Conservation (phyloP, 2,113 vertebrate genomes). For the Semicossyphus pulcher region DNA sequence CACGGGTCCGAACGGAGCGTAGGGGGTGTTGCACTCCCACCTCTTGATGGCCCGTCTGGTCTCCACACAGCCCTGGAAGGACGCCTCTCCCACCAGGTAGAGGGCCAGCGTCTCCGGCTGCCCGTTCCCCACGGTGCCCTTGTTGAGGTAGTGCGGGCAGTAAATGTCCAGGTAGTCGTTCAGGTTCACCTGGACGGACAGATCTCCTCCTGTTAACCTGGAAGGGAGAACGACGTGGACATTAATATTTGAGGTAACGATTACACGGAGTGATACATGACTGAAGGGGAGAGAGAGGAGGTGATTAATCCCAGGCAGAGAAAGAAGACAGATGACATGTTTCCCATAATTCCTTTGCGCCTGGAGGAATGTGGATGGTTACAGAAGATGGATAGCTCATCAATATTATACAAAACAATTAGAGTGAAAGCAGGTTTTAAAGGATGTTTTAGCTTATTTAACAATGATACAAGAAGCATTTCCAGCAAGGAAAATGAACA, state of each 20-base stretch:
- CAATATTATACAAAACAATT: conserved; percentile 50
- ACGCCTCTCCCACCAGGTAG: conserved; percentile 91
- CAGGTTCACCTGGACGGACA: conserved; percentile 92
- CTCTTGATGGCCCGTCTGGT: conserved; percentile 91
- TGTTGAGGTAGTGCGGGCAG: conserved; percentile 89
- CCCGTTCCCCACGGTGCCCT: conserved; percentile 36
- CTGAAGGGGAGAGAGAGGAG: background rate
- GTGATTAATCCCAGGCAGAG: conserved; percentile 39
- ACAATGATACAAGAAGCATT: conserved; percentile 12
- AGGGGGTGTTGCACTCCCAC: conserved; percentile 95
- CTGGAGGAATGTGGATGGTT: conserved; percentile 31
- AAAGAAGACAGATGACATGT: conserved; percentile 37
- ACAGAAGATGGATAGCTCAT: conserved; percentile 46
- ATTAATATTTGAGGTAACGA: conserved; percentile 51
- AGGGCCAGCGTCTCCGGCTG: conserved; percentile 90
- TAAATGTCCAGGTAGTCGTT: conserved; percentile 98
- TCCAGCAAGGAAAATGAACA: conserved; percentile 11
- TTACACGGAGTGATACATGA: conserved; percentile 24
- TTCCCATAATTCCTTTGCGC: conserved; percentile 41
- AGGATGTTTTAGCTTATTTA: conserved; percentile 17
- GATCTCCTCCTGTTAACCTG: conserved; percentile 91
- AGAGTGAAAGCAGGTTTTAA: conserved; percentile 23
- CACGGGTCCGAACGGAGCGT: conserved; percentile 90
- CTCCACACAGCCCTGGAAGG: conserved; percentile 91
- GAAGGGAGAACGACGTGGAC: conserved; percentile 20